These are phyloP conservation scores for Sakesphorus luctuosus DNA, from an alignment of 2,113 vertebrate genomes.

Conservation along the genomic window DNA sequence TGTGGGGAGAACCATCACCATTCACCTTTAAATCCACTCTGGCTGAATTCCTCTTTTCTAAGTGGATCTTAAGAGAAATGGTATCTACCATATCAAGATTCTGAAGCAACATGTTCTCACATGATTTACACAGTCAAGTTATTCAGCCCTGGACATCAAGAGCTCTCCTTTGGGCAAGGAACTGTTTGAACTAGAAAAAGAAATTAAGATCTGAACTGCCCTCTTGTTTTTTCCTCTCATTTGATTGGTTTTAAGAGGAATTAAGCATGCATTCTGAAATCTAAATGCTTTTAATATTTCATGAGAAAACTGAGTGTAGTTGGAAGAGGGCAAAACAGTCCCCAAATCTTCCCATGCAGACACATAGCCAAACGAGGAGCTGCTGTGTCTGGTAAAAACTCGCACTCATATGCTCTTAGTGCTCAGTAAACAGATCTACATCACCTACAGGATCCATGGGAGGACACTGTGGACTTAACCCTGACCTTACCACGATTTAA, in stretches of 20 bases:
- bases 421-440: background rate
- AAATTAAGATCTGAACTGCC: background rate
- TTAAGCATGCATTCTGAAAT: background rate
- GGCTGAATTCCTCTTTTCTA: background rate
- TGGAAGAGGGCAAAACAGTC: background rate
- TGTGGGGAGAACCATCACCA: background rate
- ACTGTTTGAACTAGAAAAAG: background rate
- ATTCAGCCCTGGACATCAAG: background rate
- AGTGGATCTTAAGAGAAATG: background rate
- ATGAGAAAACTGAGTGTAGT: background rate
- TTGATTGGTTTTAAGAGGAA: background rate
- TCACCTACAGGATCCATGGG: accelerated
- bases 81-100: background rate
- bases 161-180: background rate
- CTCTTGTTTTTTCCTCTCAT: background rate
- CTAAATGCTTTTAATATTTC: background rate
- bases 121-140: background rate
- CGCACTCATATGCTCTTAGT: background rate
- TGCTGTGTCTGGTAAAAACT: background rate
- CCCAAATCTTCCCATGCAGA: background rate
- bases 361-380: background rate
- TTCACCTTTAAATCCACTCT: background rate
- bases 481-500: background rate
- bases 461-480: background rate
- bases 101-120: background rate